Conservation (phyloP, 2,797 vertebrate genomes). For the Leptatherina wallacei region DNA sequence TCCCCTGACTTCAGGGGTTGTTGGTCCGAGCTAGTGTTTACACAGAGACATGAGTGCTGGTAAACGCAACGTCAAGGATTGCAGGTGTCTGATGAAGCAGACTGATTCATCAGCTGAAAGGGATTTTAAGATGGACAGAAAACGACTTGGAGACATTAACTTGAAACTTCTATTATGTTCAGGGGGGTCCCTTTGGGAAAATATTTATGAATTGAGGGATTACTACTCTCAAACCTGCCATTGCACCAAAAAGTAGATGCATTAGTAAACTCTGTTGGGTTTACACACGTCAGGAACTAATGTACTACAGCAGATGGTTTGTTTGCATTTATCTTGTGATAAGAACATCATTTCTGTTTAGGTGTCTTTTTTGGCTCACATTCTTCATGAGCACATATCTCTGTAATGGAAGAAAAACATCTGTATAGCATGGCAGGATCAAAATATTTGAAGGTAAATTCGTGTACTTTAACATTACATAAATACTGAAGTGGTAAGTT, state of each 20-base stretch:
- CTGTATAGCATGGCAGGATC: too few species aligned
- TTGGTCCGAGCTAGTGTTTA: constrained; percentile 71
- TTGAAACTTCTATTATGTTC: constrained; percentile 38
- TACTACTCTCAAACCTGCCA: constrained; percentile 19
- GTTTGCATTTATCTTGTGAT: neutral
- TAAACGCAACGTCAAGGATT: constrained; percentile 70
- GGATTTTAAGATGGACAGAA: constrained; percentile 47
- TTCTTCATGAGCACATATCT: neutral
- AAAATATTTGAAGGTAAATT: neutral
- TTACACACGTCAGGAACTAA: constrained; percentile 14
- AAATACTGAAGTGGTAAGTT: neutral
- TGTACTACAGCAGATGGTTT: neutral
- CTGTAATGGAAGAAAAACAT: neutral
- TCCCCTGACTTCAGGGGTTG: constrained; percentile 59
- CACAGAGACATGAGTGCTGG: constrained; percentile 55
- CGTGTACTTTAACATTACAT: neutral
- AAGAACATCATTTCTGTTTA: neutral
- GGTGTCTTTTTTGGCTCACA: neutral
- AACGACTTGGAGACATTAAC: constrained; percentile 12
- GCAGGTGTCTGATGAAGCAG: constrained; percentile 68
- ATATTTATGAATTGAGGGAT: constrained; percentile 60
- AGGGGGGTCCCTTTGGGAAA: constrained; percentile 35
- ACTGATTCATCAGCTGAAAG: constrained; percentile 59
- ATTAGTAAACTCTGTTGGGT: constrained; percentile 19
- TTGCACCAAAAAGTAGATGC: constrained; percentile 27